Percentiles rank a stretch among this genome's conserved stretches.
These are phyloP conservation scores for Lacerta bilineata DNA, from an alignment of 2,797 vertebrate genomes.

Conservation along the genomic window DNA sequence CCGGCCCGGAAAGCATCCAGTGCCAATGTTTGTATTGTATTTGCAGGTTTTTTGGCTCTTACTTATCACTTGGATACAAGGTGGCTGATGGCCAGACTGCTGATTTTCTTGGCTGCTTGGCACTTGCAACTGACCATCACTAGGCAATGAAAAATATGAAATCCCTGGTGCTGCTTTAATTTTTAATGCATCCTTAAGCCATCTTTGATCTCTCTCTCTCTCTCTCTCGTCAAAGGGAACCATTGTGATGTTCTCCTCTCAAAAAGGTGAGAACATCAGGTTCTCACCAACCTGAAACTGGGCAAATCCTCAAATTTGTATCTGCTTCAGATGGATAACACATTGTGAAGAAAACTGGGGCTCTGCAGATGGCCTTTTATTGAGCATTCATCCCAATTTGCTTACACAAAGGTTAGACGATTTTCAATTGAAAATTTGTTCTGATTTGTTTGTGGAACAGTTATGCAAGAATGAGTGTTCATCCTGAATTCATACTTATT, in stretches of 20 bases:
- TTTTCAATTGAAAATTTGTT: no score
- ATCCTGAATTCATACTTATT: no score
- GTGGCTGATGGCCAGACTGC: slow-evolving; percentile 10
- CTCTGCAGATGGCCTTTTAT: no score
- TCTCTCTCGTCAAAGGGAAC: background rate
- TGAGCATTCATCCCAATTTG: no score
- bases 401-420: no score
- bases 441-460: no score
- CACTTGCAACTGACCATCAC: background rate
- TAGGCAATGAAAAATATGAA: background rate
- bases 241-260: background rate
- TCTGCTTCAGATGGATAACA: background rate
- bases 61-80: slow-evolving; percentile 15
- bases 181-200: background rate
- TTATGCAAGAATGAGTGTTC: no score
- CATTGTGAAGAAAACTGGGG: background rate
- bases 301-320: background rate
- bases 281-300: background rate
- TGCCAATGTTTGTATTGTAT: slow-evolving; percentile 39
- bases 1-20: background rate
- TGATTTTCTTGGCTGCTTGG: background rate
- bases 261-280: background rate
- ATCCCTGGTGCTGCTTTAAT: background rate
- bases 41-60: slow-evolving; percentile 25
- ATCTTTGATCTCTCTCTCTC: background rate